Evolutionary conservation across 2,797 vertebrate genomes (phyloP).

Genomic region (Ataeniobius toweri): DNA sequence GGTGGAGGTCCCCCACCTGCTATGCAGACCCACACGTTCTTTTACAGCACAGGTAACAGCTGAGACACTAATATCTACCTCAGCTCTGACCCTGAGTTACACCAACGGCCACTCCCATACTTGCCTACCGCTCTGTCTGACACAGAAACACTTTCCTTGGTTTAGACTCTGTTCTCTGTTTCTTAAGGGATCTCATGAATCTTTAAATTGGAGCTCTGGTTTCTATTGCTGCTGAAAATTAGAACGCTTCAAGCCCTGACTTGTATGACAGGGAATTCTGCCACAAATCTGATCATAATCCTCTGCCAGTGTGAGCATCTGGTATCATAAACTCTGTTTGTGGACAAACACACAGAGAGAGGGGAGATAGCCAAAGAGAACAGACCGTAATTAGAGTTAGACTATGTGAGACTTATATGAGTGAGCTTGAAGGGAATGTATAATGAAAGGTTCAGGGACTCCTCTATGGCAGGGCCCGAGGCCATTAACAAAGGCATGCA

Average conservation of each 20-base stretch:
- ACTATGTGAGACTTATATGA: conserved; percentile 54
- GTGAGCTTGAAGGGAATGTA: conserved; percentile 70
- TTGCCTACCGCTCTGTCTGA: conserved; percentile 51
- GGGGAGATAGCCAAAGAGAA: conserved; percentile 1
- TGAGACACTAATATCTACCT: conserved; percentile 16
- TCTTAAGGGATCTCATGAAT: conserved; percentile 77
- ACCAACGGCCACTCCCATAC: conserved; percentile 27
- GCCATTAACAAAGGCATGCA: conserved; percentile 75
- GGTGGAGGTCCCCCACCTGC: conserved; percentile 57
- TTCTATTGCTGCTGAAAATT: conserved; percentile 65
- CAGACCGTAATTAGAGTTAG: conserved; percentile 20
- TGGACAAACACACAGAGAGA: conserved; percentile 4
- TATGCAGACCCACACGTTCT: conserved; percentile 12
- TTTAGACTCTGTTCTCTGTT: conserved; percentile 38
- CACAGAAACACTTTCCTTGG: conserved; percentile 65
- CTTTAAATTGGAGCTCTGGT: conserved; percentile 80
- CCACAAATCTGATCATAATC: conserved; percentile 62
- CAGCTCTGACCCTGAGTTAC: conserved; percentile 20
- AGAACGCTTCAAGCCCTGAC: conserved; percentile 34
- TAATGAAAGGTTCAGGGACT: conserved; percentile 77
- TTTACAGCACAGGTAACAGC: background rate
- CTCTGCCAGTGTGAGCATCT: conserved; percentile 14
- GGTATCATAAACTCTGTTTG: conserved; percentile 4
- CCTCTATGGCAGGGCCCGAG: conserved; percentile 70
- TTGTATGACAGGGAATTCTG: conserved; percentile 42